A percentile compares a stretch with the other conserved stretches of the same genome.
These are phyloP conservation scores for Sturnus vulgaris DNA, from an alignment of 2,113 vertebrate species.

Conservation along the genomic window DNA sequence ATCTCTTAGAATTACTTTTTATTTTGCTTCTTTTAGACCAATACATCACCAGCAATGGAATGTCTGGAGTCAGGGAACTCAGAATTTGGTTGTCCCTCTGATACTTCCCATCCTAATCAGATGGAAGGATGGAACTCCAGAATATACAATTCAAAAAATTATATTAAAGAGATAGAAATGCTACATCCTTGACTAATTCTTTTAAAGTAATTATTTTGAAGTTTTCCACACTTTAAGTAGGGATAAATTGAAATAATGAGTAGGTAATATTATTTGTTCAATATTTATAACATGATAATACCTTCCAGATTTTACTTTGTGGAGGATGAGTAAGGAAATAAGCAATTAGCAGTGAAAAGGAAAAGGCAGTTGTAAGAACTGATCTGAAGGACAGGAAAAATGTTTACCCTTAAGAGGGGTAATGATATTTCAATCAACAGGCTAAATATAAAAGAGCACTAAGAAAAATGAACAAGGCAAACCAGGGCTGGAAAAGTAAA, in stretches of 20 bases:
- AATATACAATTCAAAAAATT: neutral
- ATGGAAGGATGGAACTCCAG: neutral
- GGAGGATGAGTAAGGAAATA: neutral
- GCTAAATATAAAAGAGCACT: slow-evolving; percentile 13
- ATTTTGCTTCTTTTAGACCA: slow-evolving; percentile 15
- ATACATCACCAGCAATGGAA: neutral
- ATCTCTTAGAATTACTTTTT: neutral
- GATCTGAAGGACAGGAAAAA: neutral
- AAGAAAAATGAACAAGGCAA: slow-evolving; percentile 23
- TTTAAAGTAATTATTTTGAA: neutral
- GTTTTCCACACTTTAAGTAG: neutral
- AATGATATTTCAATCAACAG: neutral
- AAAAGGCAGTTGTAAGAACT: neutral
- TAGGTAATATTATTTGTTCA: neutral
- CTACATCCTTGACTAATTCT: neutral
- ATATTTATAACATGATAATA: neutral
- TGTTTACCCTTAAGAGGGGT: neutral
- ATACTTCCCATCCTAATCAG: neutral
- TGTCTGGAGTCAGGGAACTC: neutral
- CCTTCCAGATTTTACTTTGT: neutral
- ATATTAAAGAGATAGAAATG: neutral
- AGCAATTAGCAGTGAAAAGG: neutral
- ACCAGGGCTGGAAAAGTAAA: slow-evolving; percentile 26
- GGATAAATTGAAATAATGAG: neutral
- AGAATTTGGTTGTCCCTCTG: neutral